Base-by-base conservation (phyloP, 1,140 invertebrate species). In the Eciton burchellii region DNA sequence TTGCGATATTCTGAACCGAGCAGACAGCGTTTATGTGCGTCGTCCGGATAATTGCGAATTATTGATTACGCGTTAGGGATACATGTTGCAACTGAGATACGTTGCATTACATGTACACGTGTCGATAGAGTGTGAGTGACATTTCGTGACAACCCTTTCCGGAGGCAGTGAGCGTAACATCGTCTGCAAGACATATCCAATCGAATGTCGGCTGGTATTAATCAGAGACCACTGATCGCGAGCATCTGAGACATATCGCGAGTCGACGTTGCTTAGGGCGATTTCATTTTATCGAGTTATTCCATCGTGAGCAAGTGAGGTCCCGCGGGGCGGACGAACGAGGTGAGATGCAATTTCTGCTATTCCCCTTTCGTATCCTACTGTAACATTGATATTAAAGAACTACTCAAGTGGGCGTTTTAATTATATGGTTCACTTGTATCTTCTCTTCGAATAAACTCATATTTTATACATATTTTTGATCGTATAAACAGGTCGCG, bases 181-280 rank as follows among this genome's bases (percentile, higher is more conserved):
- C 63, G 70, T 79, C 74, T 79, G 74, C 74, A 79, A 79, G 63
- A 79, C 63, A 35, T 70, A 79, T 70, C 62, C 24, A 70, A 12
- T 19, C 43, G 5, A 29, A n/a, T 70, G 74, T 79, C 74, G 70
- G 63, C 56, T 70, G 52, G 47, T 41, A 70, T 79, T 79, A 79
- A 79, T 79, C 63, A 70, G 57, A 70, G 47, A 29, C 63, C 63
- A 79, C 63, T 79, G 74, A 56, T 35, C 74, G 74, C 54, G 35
- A 79, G 35, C 16, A 52, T 11, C 1, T 21, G 62, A 57, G 49
- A 57, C 35, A 35, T 68, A 79, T 43, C 63, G 35, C n/a, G 3
- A 79, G 12, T 11, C 35, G 63, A 70, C 63, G 24, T 79, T 79
- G 41, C 49, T 79, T 68, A 68, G 35, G 35, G 1, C 74, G 8